Conservation (phyloP, 2,113 vertebrate species). For the Burhinus oedicnemus region DNA sequence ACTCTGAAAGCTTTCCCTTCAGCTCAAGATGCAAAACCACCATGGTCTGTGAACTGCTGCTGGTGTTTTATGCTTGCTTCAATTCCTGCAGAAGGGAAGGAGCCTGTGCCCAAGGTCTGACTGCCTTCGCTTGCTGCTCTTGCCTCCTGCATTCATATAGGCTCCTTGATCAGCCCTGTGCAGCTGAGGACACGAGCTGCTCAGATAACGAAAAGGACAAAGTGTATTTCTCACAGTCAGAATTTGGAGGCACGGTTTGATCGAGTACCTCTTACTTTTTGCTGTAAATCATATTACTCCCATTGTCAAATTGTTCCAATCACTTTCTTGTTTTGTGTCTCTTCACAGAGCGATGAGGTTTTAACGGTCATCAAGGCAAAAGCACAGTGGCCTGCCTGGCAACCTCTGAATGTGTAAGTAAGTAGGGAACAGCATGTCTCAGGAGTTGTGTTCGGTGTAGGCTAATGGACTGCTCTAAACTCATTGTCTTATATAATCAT, state of each 20-base stretch:
- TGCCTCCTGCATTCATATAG: not conserved
- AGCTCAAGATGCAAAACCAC: not conserved
- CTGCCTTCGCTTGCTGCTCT: not conserved
- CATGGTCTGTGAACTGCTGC: not conserved
- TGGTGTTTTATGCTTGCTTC: not conserved
- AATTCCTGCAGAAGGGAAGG: not conserved
- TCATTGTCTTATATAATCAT: not conserved
- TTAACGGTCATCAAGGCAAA: slow-evolving; percentile 99
- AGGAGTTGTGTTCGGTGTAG: not conserved
- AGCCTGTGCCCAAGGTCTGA: not conserved
- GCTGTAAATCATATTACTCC: not conserved
- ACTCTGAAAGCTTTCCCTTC: not conserved
- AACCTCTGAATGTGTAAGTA: slow-evolving; percentile 97
- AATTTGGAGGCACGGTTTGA: not conserved
- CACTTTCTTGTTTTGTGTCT: slow-evolving; percentile 35
- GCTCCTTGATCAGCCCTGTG: not conserved
- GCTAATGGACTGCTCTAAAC: not conserved
- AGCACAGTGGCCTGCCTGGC: slow-evolving; percentile 99
- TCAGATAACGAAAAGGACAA: not conserved
- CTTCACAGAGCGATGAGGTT: slow-evolving; percentile 92
- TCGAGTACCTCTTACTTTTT: not conserved
- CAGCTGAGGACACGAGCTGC: not conserved
- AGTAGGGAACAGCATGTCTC: slow-evolving; percentile 12
- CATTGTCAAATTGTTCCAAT: not conserved
- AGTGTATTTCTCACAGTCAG: not conserved